These are phyloP conservation scores for Empidonax traillii DNA, from an alignment of 2,113 vertebrate species.

Conservation along the genomic window DNA sequence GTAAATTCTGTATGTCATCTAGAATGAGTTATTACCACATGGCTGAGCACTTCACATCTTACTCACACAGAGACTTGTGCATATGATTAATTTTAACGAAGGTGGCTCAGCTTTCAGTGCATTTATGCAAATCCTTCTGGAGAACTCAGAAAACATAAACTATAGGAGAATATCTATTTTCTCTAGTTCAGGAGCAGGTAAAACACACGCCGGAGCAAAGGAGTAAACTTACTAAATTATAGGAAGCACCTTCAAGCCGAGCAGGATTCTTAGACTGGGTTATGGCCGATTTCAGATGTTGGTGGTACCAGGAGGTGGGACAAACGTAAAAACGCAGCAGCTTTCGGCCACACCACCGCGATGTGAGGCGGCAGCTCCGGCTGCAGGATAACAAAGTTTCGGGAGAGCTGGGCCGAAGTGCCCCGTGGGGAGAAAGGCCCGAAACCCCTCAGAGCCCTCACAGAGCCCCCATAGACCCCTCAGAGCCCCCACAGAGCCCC, in stretches of 20 bases:
- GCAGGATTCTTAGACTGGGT: neutral
- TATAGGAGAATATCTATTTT: neutral
- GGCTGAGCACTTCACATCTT: neutral
- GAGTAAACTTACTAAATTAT: fast-evolving
- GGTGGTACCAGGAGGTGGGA: neutral
- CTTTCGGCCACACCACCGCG: neutral
- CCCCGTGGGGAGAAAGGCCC: fast-evolving
- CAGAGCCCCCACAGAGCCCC: no score
- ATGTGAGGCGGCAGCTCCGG: fast-evolving
- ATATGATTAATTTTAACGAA: neutral
- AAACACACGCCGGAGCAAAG: no score
- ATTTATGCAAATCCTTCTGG: neutral
- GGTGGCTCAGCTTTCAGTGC: neutral
- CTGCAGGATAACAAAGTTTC: fast-evolving
- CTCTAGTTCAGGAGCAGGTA: neutral
- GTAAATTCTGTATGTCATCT: neutral
- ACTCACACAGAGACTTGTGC: neutral
- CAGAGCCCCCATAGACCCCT: no score
- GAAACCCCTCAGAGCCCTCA: no score
- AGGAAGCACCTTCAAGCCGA: neutral
- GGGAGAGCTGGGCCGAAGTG: fast-evolving
- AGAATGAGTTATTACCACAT: neutral
- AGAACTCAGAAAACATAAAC: neutral
- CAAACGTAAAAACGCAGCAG: neutral
- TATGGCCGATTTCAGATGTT: fast-evolving